Percentiles rank a stretch among this genome's conserved stretches.
Conservation (phyloP, 2,797 vertebrate species). For the Parambassis ranga region DNA sequence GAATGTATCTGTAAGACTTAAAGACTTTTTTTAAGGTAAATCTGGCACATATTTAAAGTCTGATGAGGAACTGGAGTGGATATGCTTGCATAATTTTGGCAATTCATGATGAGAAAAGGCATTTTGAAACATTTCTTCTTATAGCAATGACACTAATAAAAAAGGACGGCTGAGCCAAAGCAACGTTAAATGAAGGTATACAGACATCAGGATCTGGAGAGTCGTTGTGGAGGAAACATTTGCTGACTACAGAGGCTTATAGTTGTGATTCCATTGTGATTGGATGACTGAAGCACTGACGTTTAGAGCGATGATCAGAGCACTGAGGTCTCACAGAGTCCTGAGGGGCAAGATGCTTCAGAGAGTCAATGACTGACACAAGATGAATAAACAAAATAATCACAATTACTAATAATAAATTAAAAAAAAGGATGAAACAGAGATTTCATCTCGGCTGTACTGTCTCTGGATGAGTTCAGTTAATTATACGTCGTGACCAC, state of each 20-base stretch:
- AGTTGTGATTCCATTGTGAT: conserved; percentile 6
- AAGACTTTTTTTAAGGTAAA: conserved; percentile 21
- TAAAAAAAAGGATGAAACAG: background rate
- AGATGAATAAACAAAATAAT: background rate
- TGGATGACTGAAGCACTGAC: conserved; percentile 38
- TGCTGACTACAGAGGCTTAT: conserved; percentile 19
- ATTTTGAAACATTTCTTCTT: conserved; percentile 35
- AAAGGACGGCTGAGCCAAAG: conserved; percentile 12
- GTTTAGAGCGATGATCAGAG: conserved; percentile 40
- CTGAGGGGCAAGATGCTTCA: conserved; percentile 52
- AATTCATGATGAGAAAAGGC: conserved; percentile 68
- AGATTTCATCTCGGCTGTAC: conserved; percentile 57
- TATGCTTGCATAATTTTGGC: conserved; percentile 73
- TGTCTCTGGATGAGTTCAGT: conserved; percentile 6
- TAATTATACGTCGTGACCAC: conserved; percentile 55
- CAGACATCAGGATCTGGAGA: conserved; percentile 32
- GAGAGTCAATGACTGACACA: conserved; percentile 22
- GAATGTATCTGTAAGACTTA: conserved; percentile 13
- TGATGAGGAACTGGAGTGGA: conserved; percentile 53
- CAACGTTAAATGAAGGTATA: conserved; percentile 3
- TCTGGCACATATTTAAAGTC: conserved; percentile 50
- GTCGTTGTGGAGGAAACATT: conserved; percentile 16
- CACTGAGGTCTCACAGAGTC: conserved; percentile 33
- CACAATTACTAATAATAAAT: background rate
- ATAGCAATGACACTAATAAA: conserved; percentile 17